Evolutionary conservation across 2,888 invertebrate genomes (phyloP), one percentile per base, ranked within the genome.

Genomic region (Scelioninae gen. 1): DNA sequence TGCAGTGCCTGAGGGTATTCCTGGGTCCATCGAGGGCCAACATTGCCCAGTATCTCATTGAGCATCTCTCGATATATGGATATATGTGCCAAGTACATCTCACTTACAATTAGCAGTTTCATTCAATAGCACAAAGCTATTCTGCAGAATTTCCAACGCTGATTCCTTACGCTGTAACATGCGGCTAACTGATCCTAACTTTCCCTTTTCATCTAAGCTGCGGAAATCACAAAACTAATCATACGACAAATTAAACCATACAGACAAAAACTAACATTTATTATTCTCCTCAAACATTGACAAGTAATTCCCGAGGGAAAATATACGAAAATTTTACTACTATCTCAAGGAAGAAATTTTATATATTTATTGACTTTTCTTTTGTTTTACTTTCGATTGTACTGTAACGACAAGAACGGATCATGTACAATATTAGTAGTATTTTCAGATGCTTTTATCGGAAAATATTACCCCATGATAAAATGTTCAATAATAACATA

Each of bases 101-200:
- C 78, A 55, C 71, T 78, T 63, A 71, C 63, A 78, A 78, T 78
- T 78, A 78, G 78, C 55, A 68, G 55, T 69, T 69, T 77, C 68
- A 55, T 62, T 69, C 69, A 53, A 63, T 32, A 65, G 32, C 10
- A 76, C 55, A 69, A 76, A 47, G 53, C 60, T 31, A 51, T 38
- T 68, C 32, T 13, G 51, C 13, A 40, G 51, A 38, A 60, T 55
- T 68, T 65, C 32, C 51, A 53, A 7, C 34, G n/a, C n/a, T 49
- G 47, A 63, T 65, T 65, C 58, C 53, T 62, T 29, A 40, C 9
- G 11, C 13, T 55, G 34, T 34, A 45, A 34, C 49, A 40, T 38
- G 7, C 29, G 10, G 13, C 11, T 10, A 53, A 31, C 16, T 53
- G 5, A 53, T 31, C 16, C 10, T 0, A 53, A 29, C 31, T 31